Base-by-base conservation (phyloP, 2,113 vertebrate genomes). In the Bufo bufo region DNA sequence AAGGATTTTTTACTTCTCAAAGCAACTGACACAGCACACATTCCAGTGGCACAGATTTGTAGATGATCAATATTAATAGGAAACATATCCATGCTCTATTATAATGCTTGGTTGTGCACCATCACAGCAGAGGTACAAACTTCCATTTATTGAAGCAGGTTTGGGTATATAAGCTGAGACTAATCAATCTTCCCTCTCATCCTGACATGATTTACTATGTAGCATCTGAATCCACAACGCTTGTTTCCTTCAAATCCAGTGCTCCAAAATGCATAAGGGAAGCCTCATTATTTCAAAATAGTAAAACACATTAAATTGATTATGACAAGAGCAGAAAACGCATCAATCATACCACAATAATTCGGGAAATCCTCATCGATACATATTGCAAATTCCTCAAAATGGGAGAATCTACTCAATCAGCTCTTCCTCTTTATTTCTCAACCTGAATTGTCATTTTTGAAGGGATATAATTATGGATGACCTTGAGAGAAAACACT, bases 401-500 rank as follows among this genome's bases (percentile, higher is more conserved):
- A 69, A 23, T 4, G 12, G 5, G 14, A 43, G 33, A 49, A 66
- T 52, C 50, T 17, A 23, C 65, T 4, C 47, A 69, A 33, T 50
- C 82, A 84, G 63, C 82, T 71, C 49, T 33, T n/a, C 56, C n/a
- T 17, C 45, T 89, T 43, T 84, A 66, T 79, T 77, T 83, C n/a
- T 16, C 19, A 77, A 19, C 23, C 69, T 17, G 50, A 58, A 69
- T 66, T 65, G 43, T 11, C 52, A 63, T 78, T 56, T 88, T 49
- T 81, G 84, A 50, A 66, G 33, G 49, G 47, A 77, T 75, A 63
- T 77, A 50, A 75, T 77, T 77, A 75, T 78, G 71, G 61, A 84
- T 77, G 87, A 89, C 87, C 87, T 89, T 89, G 82, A 89, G 63
- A 89, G 14, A 83, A 77, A 65, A 63, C 20, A 77, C 52, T 69